Evolutionary conservation across 2,113 vertebrate species (phyloP).

Genomic region (Pao palembangensis): DNA sequence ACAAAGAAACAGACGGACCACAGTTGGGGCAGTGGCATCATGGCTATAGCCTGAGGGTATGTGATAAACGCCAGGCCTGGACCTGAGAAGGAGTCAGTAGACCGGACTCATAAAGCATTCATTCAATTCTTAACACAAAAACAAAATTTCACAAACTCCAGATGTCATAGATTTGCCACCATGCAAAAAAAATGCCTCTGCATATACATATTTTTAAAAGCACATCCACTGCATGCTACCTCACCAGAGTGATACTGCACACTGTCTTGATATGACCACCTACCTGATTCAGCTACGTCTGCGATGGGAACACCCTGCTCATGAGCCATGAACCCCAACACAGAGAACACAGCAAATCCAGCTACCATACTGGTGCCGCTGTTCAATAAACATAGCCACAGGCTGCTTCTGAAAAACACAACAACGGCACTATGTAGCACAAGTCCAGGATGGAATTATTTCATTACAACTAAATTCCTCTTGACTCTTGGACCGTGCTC

Average conservation of each 20-base stretch:
- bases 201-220: too few species aligned
- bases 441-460: too few species aligned
- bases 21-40: conserved; percentile 77
- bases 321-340: conserved; percentile 79
- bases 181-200: too few species aligned
- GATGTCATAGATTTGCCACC: too few species aligned
- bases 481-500: too few species aligned
- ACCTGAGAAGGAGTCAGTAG: conserved; percentile 48
- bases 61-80: conserved; percentile 76
- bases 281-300: conserved; percentile 76
- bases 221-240: too few species aligned
- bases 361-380: conserved; percentile 73
- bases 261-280: too few species aligned
- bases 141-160: too few species aligned
- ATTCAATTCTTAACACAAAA: too few species aligned
- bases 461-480: too few species aligned
- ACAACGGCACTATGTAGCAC: not conserved
- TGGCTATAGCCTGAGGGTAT: conserved; percentile 73
- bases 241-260: not conserved
- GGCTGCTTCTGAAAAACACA: conserved; percentile 62
- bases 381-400: conserved; percentile 74
- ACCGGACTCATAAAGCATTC: too few species aligned
- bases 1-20: conserved; percentile 76
- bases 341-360: conserved; percentile 77
- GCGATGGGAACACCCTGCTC: conserved; percentile 68